Base-by-base conservation (phyloP, 2,113 vertebrate species). In the Callorhinus ursinus region DNA sequence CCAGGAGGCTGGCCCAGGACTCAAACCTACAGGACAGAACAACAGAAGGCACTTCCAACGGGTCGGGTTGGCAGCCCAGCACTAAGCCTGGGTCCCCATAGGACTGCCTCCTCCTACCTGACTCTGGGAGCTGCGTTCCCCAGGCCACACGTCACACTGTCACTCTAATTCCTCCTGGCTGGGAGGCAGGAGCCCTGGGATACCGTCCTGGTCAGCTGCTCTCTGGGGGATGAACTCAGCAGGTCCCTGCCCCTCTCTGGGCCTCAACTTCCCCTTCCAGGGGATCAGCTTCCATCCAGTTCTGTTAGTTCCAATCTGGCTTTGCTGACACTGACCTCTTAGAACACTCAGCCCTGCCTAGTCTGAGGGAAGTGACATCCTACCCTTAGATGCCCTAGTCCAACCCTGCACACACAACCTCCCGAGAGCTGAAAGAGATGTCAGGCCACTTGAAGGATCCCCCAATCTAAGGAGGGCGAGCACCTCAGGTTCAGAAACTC, bases 1-100 rank as follows among this genome's bases (percentile, higher is more conserved):
- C 36, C 26, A 76, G 97, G 80, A 96, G 65, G 33, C 18, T n/a
- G 76, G 90, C 93, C 95, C 96, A 94, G 88, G 39, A 89, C 13
- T 49, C 91, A 49, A n/a, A 89, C 31, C 9, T 10, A 74, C 39
- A 31, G 39, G 71, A 89, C 71, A 65, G 61, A 88, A 79, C 72
- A 76, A 49, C 79, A 6, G 19, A 65, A 86, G 72, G 31, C 2
- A 16, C 79, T 80, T 96, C 86, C 74, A 36, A 63, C 61, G 94
- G 91, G 76, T 1, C 1, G 36, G 8, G 51, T 3, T 51, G 11
- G 65, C 57, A 22, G 88, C 49, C 1, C 1, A 4, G 4, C 0
- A 0, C 36, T 8, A 8, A 11, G 39, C 36, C 51, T 15, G 49
- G 42, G n/a, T 18, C 53, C 39, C 80, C 1, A 0, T 21, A 8